Conservation (phyloP, 2,113 vertebrate genomes). For the Polyodon spathula region DNA sequence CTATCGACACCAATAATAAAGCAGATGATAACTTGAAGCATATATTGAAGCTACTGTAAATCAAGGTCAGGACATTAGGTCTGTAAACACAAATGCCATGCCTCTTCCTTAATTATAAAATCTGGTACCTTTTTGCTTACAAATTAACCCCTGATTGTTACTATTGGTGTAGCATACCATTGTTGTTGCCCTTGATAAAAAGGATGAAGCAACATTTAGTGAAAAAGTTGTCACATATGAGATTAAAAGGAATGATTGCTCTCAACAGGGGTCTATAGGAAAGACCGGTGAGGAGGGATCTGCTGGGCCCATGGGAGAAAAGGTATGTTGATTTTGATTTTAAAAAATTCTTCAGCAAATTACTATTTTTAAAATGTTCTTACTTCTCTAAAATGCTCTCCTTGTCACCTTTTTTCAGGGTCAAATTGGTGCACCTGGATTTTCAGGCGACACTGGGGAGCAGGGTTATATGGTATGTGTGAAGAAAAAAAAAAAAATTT, state of each 20-base stretch:
- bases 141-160: too few species aligned
- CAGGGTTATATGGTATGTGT: slow-evolving; percentile 49
- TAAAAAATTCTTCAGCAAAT: background rate
- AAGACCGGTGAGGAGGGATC: slow-evolving; percentile 38
- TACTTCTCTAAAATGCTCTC: background rate
- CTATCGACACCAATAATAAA: too few species aligned
- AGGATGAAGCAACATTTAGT: too few species aligned
- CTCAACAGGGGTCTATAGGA: slow-evolving; percentile 43
- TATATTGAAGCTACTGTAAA: too few species aligned
- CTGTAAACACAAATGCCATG: too few species aligned
- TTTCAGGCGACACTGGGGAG: slow-evolving; percentile 50
- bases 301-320: slow-evolving; percentile 43
- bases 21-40: too few species aligned
- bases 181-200: too few species aligned
- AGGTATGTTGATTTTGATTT: slow-evolving; percentile 32
- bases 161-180: too few species aligned
- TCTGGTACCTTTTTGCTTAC: too few species aligned
- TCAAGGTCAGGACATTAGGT: too few species aligned
- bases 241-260: background rate
- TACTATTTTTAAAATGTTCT: background rate
- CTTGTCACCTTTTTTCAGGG: slow-evolving; percentile 35
- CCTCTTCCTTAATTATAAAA: too few species aligned
- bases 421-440: slow-evolving; percentile 48
- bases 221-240: background rate
- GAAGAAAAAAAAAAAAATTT: slow-evolving; percentile 29